Evolutionary conservation across 2,113 vertebrate genomes (phyloP).

Genomic region (Hystrix cristata): DNA sequence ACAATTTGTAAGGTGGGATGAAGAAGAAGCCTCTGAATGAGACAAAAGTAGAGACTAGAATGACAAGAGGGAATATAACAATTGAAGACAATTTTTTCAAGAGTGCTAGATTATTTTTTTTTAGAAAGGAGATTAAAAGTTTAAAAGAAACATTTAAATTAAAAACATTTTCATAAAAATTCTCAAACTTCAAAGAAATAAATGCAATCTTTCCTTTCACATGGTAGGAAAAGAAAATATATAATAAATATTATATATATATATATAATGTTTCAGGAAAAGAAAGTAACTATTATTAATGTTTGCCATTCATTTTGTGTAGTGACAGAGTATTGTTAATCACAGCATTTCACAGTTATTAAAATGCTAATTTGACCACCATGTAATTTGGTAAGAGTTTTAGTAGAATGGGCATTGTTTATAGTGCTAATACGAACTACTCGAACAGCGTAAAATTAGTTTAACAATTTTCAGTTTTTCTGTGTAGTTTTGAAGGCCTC

Average conservation of each 20-base stretch:
- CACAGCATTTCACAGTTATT: neutral
- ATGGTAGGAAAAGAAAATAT: neutral
- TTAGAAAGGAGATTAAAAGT: neutral
- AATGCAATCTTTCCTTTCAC: neutral
- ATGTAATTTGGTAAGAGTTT: neutral
- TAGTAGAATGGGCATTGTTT: neutral
- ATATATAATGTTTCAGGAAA: neutral
- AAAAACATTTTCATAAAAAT: neutral
- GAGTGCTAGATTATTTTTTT: neutral
- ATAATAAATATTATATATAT: too few relatives aligned
- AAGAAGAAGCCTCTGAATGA: neutral
- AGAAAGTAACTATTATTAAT: neutral
- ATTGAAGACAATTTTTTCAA: neutral
- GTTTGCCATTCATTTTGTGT: neutral
- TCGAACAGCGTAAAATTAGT: neutral
- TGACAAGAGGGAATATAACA: neutral
- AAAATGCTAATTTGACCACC: neutral
- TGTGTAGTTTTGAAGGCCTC: neutral
- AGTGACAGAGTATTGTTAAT: neutral
- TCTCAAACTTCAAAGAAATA: neutral
- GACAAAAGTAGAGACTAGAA: neutral
- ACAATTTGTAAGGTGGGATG: neutral
- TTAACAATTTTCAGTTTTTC: neutral
- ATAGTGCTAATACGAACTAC: neutral
- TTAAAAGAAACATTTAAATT: neutral